Evolutionary conservation across 92 coral and sea anemone genomes (phyloP).

Genomic region (Paramuricea clavata): DNA sequence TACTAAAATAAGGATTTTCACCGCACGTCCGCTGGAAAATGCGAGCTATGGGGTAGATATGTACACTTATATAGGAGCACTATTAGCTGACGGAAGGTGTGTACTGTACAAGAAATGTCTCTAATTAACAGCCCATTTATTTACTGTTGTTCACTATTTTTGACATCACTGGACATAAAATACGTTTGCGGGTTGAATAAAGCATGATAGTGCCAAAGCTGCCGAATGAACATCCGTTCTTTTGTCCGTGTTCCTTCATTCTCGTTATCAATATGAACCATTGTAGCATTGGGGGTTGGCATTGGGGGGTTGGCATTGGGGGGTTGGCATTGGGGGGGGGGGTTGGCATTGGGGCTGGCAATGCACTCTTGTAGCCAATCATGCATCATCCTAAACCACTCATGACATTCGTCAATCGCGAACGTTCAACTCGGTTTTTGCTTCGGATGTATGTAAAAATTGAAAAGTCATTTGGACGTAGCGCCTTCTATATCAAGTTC

Average conservation of each 20-base stretch:
- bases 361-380: constrained; percentile 32
- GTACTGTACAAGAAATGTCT: not conserved
- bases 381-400: constrained; percentile 58
- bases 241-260: constrained; percentile 48
- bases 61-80: not conserved
- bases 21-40: no score
- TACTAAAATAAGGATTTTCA: no score
- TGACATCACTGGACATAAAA: not conserved
- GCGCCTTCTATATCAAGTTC: constrained; percentile 54
- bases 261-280: constrained; percentile 54
- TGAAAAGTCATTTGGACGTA: constrained; percentile 53
- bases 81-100: not conserved
- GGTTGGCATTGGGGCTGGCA: constrained; percentile 42
- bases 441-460: constrained; percentile 41
- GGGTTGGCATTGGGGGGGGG: no score
- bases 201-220: constrained; percentile 53
- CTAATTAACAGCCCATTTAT: not conserved
- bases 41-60: no score
- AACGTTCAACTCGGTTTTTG: constrained; percentile 48
- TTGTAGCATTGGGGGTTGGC: constrained; percentile 56
- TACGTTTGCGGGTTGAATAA: not conserved
- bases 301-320: no score
- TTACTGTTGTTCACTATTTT: not conserved
- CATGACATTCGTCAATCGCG: constrained; percentile 53
- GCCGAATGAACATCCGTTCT: constrained; percentile 51